Base-by-base conservation (phyloP, 2,888 invertebrate genomes). In the Zelleria hepariella region DNA sequence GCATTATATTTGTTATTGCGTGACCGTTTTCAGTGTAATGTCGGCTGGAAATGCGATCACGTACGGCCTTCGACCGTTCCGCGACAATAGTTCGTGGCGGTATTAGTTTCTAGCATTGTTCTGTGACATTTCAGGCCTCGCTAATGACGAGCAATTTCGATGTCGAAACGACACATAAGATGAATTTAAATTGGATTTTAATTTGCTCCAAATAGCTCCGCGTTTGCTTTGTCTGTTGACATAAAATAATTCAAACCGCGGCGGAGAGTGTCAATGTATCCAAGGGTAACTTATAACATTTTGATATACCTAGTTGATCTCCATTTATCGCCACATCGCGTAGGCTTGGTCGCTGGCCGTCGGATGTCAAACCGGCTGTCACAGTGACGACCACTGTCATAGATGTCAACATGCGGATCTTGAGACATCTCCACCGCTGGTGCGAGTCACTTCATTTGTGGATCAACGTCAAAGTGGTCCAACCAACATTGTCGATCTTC, bases 141-240 rank as follows among this genome's bases (percentile, higher is more conserved):
- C 85, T 86, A 87, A 86, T 87, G 80, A 86, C 83, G 79, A 86
- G 80, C 83, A 86, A 88, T 87, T 87, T 85, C 62, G 78, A 73
- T 86, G 84, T 84, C 80, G 86, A 80, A 87, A 88, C 72, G 71
- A 78, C 79, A 80, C 74, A 83, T 82, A 78, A 74, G 74, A 72
- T 65, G 69, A 73, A 78, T 78, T 75, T 76, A 78, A 78, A 77
- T 79, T 78, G 79, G 73, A 73, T 80, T 78, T 81, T 79, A 78
- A 84, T 81, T 75, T 70, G 71, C 67, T 68, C 68, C 62, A 70
- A 77, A 79, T 78, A 74, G 71, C 71, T 74, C 62, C 8, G 10
- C 21, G n/a, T 23, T 10, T 27, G 32, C 20, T 49, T 49, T 20
- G 49, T 53, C 25, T 5, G 53, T 25, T 23, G 61, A 59, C 56